Evolutionary conservation across 2,113 vertebrate species (phyloP).

Genomic region (Polypterus senegalus): DNA sequence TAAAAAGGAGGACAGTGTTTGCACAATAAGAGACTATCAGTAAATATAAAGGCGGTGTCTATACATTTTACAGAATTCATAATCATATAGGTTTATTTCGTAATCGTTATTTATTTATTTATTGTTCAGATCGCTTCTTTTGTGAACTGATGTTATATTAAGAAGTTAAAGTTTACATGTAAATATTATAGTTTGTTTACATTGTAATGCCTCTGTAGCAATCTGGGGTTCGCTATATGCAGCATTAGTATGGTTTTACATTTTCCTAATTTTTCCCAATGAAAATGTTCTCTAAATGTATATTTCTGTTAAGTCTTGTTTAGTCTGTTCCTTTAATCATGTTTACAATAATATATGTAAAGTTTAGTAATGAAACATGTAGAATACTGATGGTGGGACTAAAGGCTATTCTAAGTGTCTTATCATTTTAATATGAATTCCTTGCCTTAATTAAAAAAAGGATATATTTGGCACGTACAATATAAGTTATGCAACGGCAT

Average conservation of each 20-base stretch:
- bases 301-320: conserved; percentile 11
- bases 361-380: conserved; percentile 12
- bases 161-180: conserved; percentile 13
- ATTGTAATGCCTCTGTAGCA: conserved; percentile 9
- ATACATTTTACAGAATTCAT: no score
- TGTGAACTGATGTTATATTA: neutral
- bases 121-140: no score
- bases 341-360: conserved; percentile 14
- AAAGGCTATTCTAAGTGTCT: conserved; percentile 8
- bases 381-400: conserved; percentile 19
- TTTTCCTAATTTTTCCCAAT: conserved; percentile 3
- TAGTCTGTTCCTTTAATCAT: conserved; percentile 15
- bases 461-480: conserved; percentile 20
- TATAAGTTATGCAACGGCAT: conserved; percentile 37
- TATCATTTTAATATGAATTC: conserved; percentile 14
- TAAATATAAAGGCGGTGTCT: neutral
- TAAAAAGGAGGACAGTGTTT: neutral
- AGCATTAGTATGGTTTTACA: conserved; percentile 6
- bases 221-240: conserved; percentile 5
- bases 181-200: conserved; percentile 4
- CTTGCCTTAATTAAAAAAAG: conserved; percentile 28
- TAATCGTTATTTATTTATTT: no score
- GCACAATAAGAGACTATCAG: neutral
- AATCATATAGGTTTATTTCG: no score
- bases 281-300: conserved; percentile 7